These are phyloP conservation scores for Eupithecia dodoneata DNA, from an alignment of 2,888 invertebrate genomes.

Conservation along the genomic window DNA sequence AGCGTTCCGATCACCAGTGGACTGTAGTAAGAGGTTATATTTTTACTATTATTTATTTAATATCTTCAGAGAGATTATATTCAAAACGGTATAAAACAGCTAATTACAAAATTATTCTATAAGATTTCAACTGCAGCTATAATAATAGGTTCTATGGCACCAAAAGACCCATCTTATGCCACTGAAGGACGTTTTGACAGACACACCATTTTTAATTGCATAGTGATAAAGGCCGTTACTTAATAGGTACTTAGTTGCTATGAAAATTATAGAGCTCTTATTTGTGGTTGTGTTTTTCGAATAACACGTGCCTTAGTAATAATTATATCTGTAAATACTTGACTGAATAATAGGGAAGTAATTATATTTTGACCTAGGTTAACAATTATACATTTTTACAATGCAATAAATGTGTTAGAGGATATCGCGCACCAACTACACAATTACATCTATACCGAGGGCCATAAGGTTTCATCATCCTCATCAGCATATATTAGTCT, in stretches of 20 bases:
- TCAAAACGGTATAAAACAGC: constrained; percentile 18
- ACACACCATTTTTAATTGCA: constrained; percentile 77
- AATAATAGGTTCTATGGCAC: constrained; percentile 70
- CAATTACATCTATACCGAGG: not conserved
- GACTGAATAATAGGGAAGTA: not conserved
- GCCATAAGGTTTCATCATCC: not conserved
- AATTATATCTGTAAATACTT: not conserved
- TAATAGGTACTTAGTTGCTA: constrained; percentile 54
- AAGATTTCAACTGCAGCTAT: constrained; percentile 50
- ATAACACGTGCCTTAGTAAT: not conserved
- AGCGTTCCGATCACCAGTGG: too few relatives aligned
- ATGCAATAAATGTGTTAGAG: not conserved
- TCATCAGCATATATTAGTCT: too few relatives aligned
- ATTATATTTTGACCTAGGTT: not conserved
- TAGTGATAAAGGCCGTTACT: constrained; percentile 52
- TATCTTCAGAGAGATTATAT: not conserved
- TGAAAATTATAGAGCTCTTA: constrained; percentile 54
- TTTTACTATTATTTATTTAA: not conserved
- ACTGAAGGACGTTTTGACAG: constrained; percentile 78
- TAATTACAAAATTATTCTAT: constrained; percentile 31
- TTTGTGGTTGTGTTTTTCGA: not conserved
- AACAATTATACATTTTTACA: not conserved
- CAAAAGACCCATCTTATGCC: constrained; percentile 66
- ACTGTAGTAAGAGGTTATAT: too few relatives aligned
- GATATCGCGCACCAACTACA: not conserved